Conservation (phyloP, 2,113 vertebrate genomes). For the Callipepla californica region DNA sequence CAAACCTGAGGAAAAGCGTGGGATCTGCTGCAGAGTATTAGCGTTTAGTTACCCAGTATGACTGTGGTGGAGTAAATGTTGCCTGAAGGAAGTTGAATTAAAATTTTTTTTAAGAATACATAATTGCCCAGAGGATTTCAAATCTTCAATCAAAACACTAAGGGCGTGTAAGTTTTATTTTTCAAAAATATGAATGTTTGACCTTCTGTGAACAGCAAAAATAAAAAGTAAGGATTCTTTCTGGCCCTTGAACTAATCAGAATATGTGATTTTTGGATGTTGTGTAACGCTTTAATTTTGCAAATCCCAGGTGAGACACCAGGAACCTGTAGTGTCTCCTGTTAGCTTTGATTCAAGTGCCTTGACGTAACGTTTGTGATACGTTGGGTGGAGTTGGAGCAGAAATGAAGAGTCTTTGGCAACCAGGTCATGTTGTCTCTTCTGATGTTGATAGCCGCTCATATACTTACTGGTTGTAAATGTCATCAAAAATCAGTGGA, state of each 20-base stretch:
- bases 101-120: neutral
- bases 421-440: neutral
- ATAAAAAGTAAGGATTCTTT: neutral
- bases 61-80: neutral
- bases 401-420: neutral
- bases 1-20: neutral
- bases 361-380: neutral
- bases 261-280: neutral
- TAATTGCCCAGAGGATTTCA: neutral
- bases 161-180: neutral
- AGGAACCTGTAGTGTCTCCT: neutral
- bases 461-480: constrained; percentile 30
- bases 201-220: neutral
- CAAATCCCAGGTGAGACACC: neutral
- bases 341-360: neutral
- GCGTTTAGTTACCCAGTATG: neutral
- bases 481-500: constrained; percentile 13
- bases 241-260: neutral
- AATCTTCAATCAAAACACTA: neutral
- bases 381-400: neutral
- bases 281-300: neutral
- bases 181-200: neutral
- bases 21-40: neutral
- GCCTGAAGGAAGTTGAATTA: neutral
- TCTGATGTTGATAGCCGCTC: constrained; percentile 5